phyloP scores from a whole-genome alignment of 2,797 vertebrate species.

The Lacerta viridis region DNA sequence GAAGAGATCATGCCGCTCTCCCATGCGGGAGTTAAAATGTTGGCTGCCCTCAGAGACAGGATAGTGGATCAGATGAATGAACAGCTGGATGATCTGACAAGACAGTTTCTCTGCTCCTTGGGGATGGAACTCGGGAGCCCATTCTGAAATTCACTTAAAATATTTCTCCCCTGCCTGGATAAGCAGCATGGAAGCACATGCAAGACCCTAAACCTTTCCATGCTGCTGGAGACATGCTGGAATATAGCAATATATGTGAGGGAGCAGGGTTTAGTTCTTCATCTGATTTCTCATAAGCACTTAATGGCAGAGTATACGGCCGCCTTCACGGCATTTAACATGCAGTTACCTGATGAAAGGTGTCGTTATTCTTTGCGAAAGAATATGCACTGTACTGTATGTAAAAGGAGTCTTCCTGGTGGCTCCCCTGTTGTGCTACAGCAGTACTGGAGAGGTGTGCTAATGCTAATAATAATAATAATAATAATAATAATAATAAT shows the following conservation, averaged over 20 bases:
- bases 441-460: not conserved
- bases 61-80: conserved; percentile 35
- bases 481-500: no score
- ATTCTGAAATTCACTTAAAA: conserved; percentile 17
- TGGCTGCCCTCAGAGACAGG: conserved; percentile 31
- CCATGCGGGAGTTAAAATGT: conserved; percentile 39
- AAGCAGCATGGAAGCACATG: not conserved
- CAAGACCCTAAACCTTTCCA: not conserved
- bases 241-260: not conserved
- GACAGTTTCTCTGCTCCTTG: conserved; percentile 28
- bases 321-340: not conserved
- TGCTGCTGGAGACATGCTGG: not conserved
- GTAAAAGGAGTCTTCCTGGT: not conserved
- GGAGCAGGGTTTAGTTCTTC: not conserved
- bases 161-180: conserved; percentile 7
- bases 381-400: not conserved
- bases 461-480: not conserved
- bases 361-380: not conserved
- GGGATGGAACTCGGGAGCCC: conserved; percentile 17
- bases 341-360: not conserved
- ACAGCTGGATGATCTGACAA: conserved; percentile 46
- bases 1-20: conserved; percentile 44
- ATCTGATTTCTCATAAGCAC: not conserved
- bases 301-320: not conserved
- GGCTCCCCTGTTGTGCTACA: not conserved